phyloP scores from a whole-genome alignment of 2,888 invertebrate species.

The Synanthedon formicaeformis region DNA sequence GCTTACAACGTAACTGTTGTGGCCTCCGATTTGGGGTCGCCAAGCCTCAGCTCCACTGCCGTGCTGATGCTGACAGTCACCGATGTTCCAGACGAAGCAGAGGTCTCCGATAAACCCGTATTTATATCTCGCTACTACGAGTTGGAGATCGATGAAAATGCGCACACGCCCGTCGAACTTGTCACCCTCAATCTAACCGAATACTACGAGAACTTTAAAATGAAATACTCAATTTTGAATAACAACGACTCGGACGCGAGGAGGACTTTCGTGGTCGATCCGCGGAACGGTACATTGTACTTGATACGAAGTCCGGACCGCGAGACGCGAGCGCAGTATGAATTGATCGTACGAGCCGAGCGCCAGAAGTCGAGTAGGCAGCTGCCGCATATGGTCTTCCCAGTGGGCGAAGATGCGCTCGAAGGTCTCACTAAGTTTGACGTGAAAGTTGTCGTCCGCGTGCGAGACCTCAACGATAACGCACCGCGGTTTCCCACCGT shows the following conservation, averaged over 20 bases:
- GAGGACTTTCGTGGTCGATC: slow-evolving; percentile 79
- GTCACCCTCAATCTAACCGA: slow-evolving; percentile 82
- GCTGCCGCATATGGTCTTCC: slow-evolving; percentile 81
- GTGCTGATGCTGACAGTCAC: slow-evolving; percentile 76
- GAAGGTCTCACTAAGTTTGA: slow-evolving; percentile 81
- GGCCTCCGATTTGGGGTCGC: slow-evolving; percentile 87
- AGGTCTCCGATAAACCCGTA: slow-evolving; percentile 56
- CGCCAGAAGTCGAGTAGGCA: slow-evolving; percentile 74
- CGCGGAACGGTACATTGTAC: slow-evolving; percentile 80
- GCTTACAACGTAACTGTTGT: slow-evolving; percentile 82
- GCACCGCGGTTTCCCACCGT: slow-evolving; percentile 80
- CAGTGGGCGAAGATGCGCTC: slow-evolving; percentile 78
- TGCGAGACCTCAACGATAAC: slow-evolving; percentile 87
- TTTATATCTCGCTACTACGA: slow-evolving; percentile 82
- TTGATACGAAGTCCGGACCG: slow-evolving; percentile 81
- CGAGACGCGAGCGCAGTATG: slow-evolving; percentile 76
- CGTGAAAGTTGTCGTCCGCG: slow-evolving; percentile 81
- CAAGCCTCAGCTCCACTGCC: slow-evolving; percentile 84
- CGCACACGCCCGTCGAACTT: slow-evolving; percentile 78
- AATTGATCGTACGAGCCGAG: slow-evolving; percentile 63
- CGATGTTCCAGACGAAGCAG: slow-evolving; percentile 73
- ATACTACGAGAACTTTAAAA: slow-evolving; percentile 72
- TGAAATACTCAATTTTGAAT: slow-evolving; percentile 74
- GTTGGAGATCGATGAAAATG: slow-evolving; percentile 85
- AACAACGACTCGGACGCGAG: slow-evolving; percentile 71